These are phyloP conservation scores for Lasiurus cinereus DNA, from an alignment of 2,113 vertebrate genomes.

Conservation along the genomic window DNA sequence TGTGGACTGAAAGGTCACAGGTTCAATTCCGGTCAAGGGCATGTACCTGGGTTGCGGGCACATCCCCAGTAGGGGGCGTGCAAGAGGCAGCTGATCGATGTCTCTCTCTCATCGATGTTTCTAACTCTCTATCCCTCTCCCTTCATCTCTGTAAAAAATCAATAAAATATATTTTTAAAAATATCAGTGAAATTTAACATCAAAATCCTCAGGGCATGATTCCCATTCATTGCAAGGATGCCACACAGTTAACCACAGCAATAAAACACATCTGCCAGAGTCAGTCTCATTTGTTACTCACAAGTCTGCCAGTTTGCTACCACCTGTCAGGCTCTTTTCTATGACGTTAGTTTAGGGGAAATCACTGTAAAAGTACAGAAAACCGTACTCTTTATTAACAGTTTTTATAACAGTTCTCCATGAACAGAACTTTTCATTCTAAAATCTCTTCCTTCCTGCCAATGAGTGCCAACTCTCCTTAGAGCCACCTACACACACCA, in stretches of 20 bases:
- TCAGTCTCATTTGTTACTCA: not conserved
- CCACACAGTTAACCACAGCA: not conserved
- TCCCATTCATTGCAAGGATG: not conserved
- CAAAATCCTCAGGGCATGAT: not conserved
- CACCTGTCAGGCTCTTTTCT: not conserved
- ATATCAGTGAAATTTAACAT: not conserved
- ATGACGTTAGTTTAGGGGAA: not conserved
- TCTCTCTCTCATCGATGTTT: no score
- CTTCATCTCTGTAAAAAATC: no score
- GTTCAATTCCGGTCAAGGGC: no score
- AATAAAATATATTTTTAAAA: no score
- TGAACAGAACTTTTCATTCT: slow-evolving; percentile 51
- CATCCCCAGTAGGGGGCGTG: no score
- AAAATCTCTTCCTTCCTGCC: slow-evolving; percentile 36
- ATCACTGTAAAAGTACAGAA: slow-evolving; percentile 34
- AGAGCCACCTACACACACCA: slow-evolving; percentile 58
- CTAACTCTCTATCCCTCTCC: no score
- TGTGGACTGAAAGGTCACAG: no score
- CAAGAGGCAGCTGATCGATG: no score
- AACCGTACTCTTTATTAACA: not conserved
- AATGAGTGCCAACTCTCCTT: slow-evolving; percentile 38
- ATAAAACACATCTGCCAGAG: not conserved
- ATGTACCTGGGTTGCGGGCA: no score
- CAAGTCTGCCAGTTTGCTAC: not conserved
- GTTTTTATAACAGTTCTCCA: slow-evolving; percentile 42